Evolutionary conservation across 2,888 invertebrate genomes (phyloP).

Genomic region (Nomada flava): DNA sequence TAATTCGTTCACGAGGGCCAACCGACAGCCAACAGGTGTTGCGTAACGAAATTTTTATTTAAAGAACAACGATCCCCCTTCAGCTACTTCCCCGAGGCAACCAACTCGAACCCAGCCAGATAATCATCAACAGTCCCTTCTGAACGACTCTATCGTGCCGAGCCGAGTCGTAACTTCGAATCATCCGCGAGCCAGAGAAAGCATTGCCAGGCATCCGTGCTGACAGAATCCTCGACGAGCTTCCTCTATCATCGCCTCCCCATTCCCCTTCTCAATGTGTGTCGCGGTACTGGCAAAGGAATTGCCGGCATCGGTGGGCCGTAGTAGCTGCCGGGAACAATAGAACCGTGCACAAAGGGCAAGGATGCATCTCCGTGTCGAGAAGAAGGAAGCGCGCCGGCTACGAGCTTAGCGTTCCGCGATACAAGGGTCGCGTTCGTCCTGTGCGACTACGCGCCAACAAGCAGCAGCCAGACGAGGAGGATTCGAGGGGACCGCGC

Average conservation of each 20-base stretch:
- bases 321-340: conserved; percentile 40
- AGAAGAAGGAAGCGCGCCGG: conserved; percentile 55
- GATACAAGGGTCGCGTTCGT: conserved; percentile 28
- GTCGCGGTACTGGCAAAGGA: conserved; percentile 18
- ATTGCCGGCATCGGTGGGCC: conserved; percentile 45
- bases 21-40: conserved; percentile 50
- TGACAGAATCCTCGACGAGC: conserved; percentile 2
- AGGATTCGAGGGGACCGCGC: neutral
- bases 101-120: neutral
- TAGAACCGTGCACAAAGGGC: conserved; percentile 50
- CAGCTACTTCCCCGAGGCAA: neutral
- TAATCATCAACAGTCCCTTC: neutral
- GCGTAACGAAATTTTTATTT: conserved; percentile 43
- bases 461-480: conserved; percentile 1
- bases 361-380: conserved; percentile 52
- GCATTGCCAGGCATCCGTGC: conserved; percentile 8
- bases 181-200: neutral
- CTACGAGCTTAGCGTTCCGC: conserved; percentile 52
- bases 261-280: neutral
- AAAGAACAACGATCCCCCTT: conserved; percentile 18
- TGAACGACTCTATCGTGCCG: neutral
- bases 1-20: neutral
- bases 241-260: neutral
- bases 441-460: conserved; percentile 17
- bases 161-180: neutral